A percentile compares a stretch with the other conserved stretches of the same genome.
Conservation (phyloP, 2,888 invertebrate genomes). For the Thelaira solivaga region DNA sequence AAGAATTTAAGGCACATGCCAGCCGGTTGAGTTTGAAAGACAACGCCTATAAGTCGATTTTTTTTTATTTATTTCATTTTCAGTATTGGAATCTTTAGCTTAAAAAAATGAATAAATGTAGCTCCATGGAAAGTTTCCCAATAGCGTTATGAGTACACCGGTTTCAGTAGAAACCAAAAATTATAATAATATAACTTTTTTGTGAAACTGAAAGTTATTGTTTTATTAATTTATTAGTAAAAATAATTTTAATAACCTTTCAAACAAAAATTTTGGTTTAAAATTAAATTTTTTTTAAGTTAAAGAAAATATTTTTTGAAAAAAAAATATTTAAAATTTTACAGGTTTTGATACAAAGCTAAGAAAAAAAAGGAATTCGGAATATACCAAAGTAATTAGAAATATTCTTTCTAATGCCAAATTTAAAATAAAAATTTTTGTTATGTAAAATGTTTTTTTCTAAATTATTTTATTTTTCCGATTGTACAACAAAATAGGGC, state of each 20-base stretch:
- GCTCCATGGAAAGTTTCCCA: constrained; percentile 27
- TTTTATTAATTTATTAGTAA: not conserved
- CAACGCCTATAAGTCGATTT: constrained; percentile 55
- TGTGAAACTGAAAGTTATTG: constrained; percentile 16
- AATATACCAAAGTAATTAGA: no score
- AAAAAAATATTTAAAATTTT: no score
- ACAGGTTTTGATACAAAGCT: no score
- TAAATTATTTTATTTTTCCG: no score
- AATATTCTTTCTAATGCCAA: no score
- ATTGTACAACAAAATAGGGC: no score
- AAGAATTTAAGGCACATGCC: constrained; percentile 60
- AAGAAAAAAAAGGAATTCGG: no score
- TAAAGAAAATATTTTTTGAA: no score
- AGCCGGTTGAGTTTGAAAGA: constrained; percentile 44
- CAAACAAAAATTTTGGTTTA: not conserved
- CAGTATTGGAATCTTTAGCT: not conserved
- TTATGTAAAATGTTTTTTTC: no score
- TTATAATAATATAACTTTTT: no score
- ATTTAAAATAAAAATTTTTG: no score
- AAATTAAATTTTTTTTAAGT: no score
- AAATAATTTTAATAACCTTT: not conserved
- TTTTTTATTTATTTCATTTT: not conserved
- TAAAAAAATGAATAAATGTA: not conserved
- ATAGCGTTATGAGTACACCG: constrained; percentile 5
- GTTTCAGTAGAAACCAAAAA: not conserved